Percentiles rank a stretch among this genome's conserved stretches.
These are phyloP conservation scores for Drosophila carrolli DNA, from an alignment of 1,140 invertebrate species.

Conservation along the genomic window DNA sequence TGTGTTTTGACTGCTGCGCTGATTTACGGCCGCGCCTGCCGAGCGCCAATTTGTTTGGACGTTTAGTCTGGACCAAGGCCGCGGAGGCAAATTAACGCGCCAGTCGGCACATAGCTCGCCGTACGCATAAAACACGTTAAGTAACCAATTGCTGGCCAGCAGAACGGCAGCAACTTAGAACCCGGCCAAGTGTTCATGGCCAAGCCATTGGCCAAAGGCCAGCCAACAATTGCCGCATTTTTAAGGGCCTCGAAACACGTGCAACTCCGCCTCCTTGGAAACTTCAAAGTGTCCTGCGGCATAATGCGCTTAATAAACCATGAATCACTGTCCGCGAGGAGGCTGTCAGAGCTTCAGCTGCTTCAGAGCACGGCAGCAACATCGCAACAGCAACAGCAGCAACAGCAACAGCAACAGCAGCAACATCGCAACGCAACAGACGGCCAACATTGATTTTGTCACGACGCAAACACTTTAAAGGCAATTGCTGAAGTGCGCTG, in stretches of 20 bases:
- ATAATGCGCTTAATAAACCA: conserved; percentile 85
- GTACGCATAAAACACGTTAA: conserved; percentile 84
- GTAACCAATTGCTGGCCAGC: conserved; percentile 80
- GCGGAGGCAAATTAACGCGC: conserved; percentile 72
- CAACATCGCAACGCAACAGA: conserved; percentile 38
- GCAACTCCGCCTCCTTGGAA: conserved; percentile 38
- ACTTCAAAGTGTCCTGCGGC: conserved; percentile 82
- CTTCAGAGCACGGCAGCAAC: conserved; percentile 6
- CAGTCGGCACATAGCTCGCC: conserved; percentile 76
- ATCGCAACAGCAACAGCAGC: not conserved
- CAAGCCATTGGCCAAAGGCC: conserved; percentile 31
- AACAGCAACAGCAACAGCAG: conserved; percentile 11
- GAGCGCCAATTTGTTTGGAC: conserved; percentile 75
- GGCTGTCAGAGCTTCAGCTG: conserved; percentile 63
- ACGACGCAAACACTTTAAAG: conserved; percentile 83
- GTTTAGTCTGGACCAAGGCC: conserved; percentile 44
- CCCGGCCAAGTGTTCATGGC: conserved; percentile 63
- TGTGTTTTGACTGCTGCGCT: conserved; percentile 77
- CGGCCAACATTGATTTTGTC: conserved; percentile 84
- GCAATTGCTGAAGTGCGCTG: conserved; percentile 79
- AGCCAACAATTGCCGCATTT: conserved; percentile 50
- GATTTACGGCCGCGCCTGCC: conserved; percentile 76
- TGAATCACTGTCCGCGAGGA: conserved; percentile 83
- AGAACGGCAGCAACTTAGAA: conserved; percentile 18
- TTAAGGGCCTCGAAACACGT: conserved; percentile 57